A percentile compares a stretch with the other conserved stretches of the same genome.
These are phyloP conservation scores for Phenganax stokvisi DNA, from an alignment of 92 coral and sea anemone genomes.

Conservation along the genomic window DNA sequence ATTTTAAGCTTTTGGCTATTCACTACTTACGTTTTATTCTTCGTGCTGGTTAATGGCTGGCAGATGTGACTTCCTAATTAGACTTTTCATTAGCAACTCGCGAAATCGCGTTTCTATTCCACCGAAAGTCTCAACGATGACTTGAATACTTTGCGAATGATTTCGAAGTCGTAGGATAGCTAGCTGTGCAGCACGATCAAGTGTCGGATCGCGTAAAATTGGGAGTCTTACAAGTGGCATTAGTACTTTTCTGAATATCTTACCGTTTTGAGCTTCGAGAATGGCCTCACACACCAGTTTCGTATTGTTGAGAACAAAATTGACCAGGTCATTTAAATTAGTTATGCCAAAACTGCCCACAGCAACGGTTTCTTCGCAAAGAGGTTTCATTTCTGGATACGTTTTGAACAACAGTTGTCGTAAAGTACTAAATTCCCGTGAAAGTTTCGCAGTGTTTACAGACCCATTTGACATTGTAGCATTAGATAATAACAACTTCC, in stretches of 20 bases:
- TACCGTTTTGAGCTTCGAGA: neutral
- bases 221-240: constrained; percentile 25
- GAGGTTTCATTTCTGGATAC: too few species aligned
- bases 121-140: constrained; percentile 10
- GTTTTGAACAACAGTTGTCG: too few species aligned
- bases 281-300: neutral
- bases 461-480: too few species aligned
- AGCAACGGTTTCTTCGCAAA: too few species aligned
- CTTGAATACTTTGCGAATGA: constrained; percentile 3
- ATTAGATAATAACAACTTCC: too few species aligned
- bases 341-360: too few species aligned
- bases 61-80: constrained; percentile 1
- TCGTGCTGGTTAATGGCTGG: constrained; percentile 1
- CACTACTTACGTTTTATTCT: neutral
- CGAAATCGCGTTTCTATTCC: constrained; percentile 19
- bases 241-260: neutral
- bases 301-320: neutral
- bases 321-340: neutral
- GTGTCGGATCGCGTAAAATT: constrained; percentile 15
- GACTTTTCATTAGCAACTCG: neutral
- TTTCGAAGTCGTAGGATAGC: constrained; percentile 6
- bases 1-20: neutral
- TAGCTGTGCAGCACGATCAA: constrained; percentile 29
- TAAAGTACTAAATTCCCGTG: too few species aligned
- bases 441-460: too few species aligned